Conservation (phyloP, 2,113 vertebrate genomes). For the Prietella phreatophila region DNA sequence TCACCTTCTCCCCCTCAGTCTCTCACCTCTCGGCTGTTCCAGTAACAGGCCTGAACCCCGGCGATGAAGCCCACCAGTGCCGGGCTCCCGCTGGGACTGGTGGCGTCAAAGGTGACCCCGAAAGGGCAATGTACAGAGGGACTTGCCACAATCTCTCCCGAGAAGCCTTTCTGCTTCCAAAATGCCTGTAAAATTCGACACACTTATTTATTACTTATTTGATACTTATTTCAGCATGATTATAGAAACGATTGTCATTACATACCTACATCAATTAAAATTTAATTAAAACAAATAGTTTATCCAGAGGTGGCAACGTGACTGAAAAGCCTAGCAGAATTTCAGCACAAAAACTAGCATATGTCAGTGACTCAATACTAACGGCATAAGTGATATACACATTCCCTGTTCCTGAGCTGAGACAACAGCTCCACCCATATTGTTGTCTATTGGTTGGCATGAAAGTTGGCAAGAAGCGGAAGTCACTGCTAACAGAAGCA, state of each 20-base stretch:
- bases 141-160: constrained; percentile 67
- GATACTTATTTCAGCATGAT: background rate
- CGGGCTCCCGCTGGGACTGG: constrained; percentile 63
- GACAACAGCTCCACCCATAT: background rate
- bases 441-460: background rate
- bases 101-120: constrained; percentile 71
- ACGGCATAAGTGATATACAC: background rate
- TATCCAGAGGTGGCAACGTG: background rate
- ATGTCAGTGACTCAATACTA: background rate
- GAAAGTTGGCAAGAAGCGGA: background rate
- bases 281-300: background rate
- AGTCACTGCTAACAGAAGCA: background rate
- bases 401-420: background rate
- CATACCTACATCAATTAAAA: background rate
- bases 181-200: constrained; percentile 63
- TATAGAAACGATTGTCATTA: background rate
- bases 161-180: constrained; percentile 71
- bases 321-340: background rate
- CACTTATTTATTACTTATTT: background rate
- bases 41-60: constrained; percentile 60
- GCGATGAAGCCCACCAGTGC: constrained; percentile 73
- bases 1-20: background rate
- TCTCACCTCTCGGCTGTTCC: constrained; percentile 67
- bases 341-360: background rate
- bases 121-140: constrained; percentile 63